These are phyloP conservation scores for Pelvicachromis taeniatus DNA, from an alignment of 2,113 vertebrate genomes.

Conservation along the genomic window DNA sequence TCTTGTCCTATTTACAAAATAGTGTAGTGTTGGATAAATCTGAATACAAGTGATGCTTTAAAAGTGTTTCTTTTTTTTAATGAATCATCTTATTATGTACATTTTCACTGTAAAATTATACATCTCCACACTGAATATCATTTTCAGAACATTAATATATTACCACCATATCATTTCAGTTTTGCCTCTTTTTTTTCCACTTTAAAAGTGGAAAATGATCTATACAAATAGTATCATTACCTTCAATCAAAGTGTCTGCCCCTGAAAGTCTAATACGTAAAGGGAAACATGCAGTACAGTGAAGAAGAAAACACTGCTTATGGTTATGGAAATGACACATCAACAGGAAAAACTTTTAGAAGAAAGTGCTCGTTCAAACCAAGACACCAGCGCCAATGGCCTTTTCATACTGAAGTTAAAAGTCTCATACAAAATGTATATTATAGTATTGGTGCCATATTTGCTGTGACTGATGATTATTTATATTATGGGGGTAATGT, in stretches of 20 bases:
- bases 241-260: conserved; percentile 20
- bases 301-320: conserved; percentile 36
- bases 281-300: conserved; percentile 55
- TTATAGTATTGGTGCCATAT: not conserved
- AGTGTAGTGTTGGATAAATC: conserved; percentile 56
- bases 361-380: conserved; percentile 19
- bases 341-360: conserved; percentile 30
- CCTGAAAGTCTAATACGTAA: conserved; percentile 19
- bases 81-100: conserved; percentile 57
- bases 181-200: not conserved
- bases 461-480: not conserved
- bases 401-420: not conserved
- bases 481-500: not conserved
- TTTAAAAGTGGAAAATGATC: conserved; percentile 29
- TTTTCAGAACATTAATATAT: conserved; percentile 47
- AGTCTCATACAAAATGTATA: not conserved
- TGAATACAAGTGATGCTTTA: conserved; percentile 56
- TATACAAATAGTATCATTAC: conserved; percentile 21
- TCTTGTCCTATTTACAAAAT: conserved; percentile 67
- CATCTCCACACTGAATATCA: conserved; percentile 41
- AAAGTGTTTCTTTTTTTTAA: conserved; percentile 50
- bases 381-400: not conserved
- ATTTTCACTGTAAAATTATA: conserved; percentile 57
- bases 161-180: conserved; percentile 6
- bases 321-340: conserved; percentile 39